These are phyloP conservation scores for Thymallus thymallus DNA, from an alignment of 2,113 vertebrate genomes.

Conservation along the genomic window DNA sequence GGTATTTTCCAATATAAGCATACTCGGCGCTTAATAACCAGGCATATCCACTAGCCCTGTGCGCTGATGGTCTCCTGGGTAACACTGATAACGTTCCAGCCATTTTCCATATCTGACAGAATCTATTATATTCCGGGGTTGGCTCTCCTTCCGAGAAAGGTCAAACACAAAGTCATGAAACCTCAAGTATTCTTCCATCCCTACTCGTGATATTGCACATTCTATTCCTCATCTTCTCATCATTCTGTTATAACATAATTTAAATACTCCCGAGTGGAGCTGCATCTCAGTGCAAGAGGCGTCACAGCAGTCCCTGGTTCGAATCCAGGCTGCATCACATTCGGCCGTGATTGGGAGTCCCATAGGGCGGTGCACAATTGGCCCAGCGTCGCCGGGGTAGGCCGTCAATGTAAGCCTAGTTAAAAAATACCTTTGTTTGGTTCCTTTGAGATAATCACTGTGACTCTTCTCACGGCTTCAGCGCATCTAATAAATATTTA, in stretches of 20 bases:
- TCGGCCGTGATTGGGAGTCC: no score
- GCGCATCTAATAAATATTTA: constrained; percentile 32
- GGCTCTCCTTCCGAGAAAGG: constrained; percentile 92
- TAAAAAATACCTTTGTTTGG: no score
- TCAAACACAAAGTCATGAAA: constrained; percentile 94
- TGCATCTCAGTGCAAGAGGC: no score
- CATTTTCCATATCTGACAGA: constrained; percentile 91
- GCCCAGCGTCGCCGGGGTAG: no score
- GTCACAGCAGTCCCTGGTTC: no score
- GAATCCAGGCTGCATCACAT: no score
- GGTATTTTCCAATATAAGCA: constrained; percentile 86
- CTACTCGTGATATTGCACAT: constrained; percentile 61
- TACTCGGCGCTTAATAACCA: constrained; percentile 86
- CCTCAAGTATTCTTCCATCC: constrained; percentile 65
- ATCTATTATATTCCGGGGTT: constrained; percentile 95
- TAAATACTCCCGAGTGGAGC: no score
- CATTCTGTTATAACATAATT: constrained; percentile 67
- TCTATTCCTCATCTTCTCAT: constrained; percentile 70
- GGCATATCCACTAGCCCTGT: constrained; percentile 68
- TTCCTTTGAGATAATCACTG: constrained; percentile 38
- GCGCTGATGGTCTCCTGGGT: constrained; percentile 91
- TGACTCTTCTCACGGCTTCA: constrained; percentile 1
- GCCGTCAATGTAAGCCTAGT: no score
- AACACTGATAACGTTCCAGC: constrained; percentile 90
- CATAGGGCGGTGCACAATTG: no score